Evolutionary conservation across 2,113 vertebrate species (phyloP).

Genomic region (Mirza zaza): DNA sequence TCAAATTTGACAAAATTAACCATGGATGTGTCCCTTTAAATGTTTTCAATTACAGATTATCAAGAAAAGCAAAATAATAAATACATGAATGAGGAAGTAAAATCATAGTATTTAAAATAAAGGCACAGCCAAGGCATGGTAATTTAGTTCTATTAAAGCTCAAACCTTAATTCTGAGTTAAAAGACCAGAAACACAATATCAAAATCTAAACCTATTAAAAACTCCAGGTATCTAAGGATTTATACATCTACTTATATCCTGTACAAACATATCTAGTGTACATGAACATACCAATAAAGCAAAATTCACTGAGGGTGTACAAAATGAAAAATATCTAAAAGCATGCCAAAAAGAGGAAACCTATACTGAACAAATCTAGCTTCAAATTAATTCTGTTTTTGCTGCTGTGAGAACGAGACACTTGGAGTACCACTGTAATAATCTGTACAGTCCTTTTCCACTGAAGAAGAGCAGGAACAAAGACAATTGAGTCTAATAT

Average conservation of each 20-base stretch:
- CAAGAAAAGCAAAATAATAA: neutral
- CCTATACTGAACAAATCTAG: neutral
- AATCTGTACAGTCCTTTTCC: too few species aligned
- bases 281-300: neutral
- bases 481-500: fast-evolving
- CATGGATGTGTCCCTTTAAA: neutral
- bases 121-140: slow-evolving; percentile 29
- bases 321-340: neutral
- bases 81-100: neutral
- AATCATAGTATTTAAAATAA: slow-evolving; percentile 44
- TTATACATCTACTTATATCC: neutral
- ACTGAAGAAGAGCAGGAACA: fast-evolving
- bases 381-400: fast-evolving
- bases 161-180: slow-evolving; percentile 48
- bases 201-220: neutral
- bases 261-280: neutral
- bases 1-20: neutral
- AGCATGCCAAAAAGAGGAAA: slow-evolving; percentile 39
- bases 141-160: slow-evolving; percentile 58
- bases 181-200: slow-evolving; percentile 6
- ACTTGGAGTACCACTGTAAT: fast-evolving
- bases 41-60: neutral
- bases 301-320: neutral
- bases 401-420: neutral
- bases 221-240: slow-evolving; percentile 53